Base-by-base conservation (phyloP, 2,888 invertebrate species). In the Caenorhabditis sp. region DNA sequence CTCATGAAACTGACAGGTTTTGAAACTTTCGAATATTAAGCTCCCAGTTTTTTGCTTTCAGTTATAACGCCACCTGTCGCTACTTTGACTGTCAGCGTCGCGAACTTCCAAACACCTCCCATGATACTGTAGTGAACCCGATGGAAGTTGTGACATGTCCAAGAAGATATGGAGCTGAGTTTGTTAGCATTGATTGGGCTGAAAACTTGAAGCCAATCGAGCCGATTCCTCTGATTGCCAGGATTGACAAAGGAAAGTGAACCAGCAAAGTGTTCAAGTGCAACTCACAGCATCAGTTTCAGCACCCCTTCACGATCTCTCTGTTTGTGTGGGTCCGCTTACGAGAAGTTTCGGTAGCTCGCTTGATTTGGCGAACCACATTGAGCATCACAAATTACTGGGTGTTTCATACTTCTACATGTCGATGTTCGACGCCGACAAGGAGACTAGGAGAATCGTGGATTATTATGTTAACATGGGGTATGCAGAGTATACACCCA, bases 71-170 rank as follows among this genome's bases (percentile, higher is more conserved):
- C 10, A 54, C 54, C 6, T 74, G 74, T 19, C 63, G 63, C 0
- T 74, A 74, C 31, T 74, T 38, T 19, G 74, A 74, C 51, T 74
- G 74, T 16, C 63, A 74, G 28, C 74, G 74, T n/a, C 31, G 26
- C 0, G 74, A 74, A 14, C 49, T 73, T 22, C 73, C 49, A 3
- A 35, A 61, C 31, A 58, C 51, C 22, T 35, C 51, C 1, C 63
- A 49, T 61, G 49, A 61, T 12, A 51, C 61, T 5, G 22, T 58
- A 8, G 38, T 74, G 0, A 38, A 64, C 35, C 74, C 74, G 16
- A 64, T 74, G 74, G 38, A 63, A n/a, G 49, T 63, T 0, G 64
- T 59, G 4, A 54, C 63, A 12, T 74, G 74, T 74, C 51, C 54
- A 12, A 47, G 63, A 22, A 28, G 54, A 54, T 47, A 51, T 49